A percentile compares a stretch with the other conserved stretches of the same genome.
These are phyloP conservation scores for Luffia ferchaultella DNA, from an alignment of 2,888 invertebrate genomes.

Conservation along the genomic window DNA sequence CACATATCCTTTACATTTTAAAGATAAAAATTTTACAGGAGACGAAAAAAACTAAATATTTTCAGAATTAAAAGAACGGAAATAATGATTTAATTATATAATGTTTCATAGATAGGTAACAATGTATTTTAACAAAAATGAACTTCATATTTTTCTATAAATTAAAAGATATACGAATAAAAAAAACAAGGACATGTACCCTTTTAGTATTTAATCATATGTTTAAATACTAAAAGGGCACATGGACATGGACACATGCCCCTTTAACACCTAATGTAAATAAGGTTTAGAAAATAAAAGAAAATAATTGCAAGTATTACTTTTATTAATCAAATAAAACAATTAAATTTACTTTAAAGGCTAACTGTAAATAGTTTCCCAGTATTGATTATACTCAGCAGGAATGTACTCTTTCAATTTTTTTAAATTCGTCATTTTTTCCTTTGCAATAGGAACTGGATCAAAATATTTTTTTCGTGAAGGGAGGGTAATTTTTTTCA, in stretches of 20 bases:
- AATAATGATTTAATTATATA: not conserved
- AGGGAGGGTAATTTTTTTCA: not conserved
- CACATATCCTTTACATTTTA: not conserved
- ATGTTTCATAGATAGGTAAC: not conserved
- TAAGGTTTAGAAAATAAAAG: constrained; percentile 6
- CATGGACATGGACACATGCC: constrained; percentile 6
- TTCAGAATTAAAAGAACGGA: not conserved
- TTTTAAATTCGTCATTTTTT: constrained; percentile 3
- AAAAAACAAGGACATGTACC: constrained; percentile 9
- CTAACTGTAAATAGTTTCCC: constrained; percentile 1
- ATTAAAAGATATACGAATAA: constrained; percentile 6
- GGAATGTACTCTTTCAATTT: constrained; percentile 4
- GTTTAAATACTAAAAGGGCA: too few species aligned
- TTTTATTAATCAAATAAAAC: not conserved
- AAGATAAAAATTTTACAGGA: constrained; percentile 1
- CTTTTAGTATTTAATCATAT: constrained; percentile 10
- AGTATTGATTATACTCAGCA: constrained; percentile 2
- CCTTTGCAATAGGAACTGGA: constrained; percentile 1
- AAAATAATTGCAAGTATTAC: constrained; percentile 1
- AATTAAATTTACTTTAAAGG: not conserved
- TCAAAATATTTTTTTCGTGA: constrained; percentile 1
- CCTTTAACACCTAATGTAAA: constrained; percentile 6
- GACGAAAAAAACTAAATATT: not conserved
- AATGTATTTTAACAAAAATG: not conserved
- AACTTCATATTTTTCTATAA: constrained; percentile 4